A percentile compares a stretch with the other conserved stretches of the same genome.
Conservation (phyloP, 2,797 vertebrate species). For the Hozukius guyotensis region DNA sequence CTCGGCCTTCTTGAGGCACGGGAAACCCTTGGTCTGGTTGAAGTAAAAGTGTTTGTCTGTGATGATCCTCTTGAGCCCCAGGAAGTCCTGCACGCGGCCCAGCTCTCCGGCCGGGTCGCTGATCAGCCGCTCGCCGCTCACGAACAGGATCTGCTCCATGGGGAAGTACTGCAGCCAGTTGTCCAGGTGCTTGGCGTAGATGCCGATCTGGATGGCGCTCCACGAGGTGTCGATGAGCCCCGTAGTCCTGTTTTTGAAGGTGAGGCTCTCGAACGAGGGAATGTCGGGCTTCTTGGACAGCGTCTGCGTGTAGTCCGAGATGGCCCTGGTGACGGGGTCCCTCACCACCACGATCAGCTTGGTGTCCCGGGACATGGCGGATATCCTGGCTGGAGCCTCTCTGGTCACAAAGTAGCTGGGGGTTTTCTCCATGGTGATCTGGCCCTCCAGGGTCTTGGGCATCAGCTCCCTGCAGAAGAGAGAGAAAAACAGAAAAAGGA, state of each 20-base stretch:
- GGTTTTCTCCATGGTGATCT: slow-evolving; percentile 97
- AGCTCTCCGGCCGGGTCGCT: slow-evolving; percentile 88
- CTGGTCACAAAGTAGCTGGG: slow-evolving; percentile 94
- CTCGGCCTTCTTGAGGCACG: slow-evolving; percentile 88
- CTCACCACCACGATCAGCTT: slow-evolving; percentile 94
- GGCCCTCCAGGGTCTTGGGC: slow-evolving; percentile 91
- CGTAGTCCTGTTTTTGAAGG: slow-evolving; percentile 88
- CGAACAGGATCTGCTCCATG: slow-evolving; percentile 86
- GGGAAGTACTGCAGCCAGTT: slow-evolving; percentile 89
- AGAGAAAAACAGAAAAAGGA: slow-evolving; percentile 5
- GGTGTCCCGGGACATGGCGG: slow-evolving; percentile 89
- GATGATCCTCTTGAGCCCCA: slow-evolving; percentile 88
- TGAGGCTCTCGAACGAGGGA: slow-evolving; percentile 86
- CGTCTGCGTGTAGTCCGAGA: slow-evolving; percentile 94
- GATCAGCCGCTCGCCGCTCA: slow-evolving; percentile 87
- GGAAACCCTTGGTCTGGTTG: slow-evolving; percentile 90
- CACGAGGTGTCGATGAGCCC: slow-evolving; percentile 88
- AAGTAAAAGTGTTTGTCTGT: slow-evolving; percentile 92
- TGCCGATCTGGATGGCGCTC: slow-evolving; percentile 89
- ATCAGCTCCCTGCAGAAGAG: slow-evolving; percentile 85
- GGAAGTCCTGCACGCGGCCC: slow-evolving; percentile 87
- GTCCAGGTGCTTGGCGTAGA: slow-evolving; percentile 90
- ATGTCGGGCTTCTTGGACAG: slow-evolving; percentile 88
- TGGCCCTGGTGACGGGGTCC: slow-evolving; percentile 92
- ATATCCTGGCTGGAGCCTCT: slow-evolving; percentile 89